Base-by-base conservation (phyloP, 2,888 invertebrate genomes). In the Rhimphoctona megacephalus region DNA sequence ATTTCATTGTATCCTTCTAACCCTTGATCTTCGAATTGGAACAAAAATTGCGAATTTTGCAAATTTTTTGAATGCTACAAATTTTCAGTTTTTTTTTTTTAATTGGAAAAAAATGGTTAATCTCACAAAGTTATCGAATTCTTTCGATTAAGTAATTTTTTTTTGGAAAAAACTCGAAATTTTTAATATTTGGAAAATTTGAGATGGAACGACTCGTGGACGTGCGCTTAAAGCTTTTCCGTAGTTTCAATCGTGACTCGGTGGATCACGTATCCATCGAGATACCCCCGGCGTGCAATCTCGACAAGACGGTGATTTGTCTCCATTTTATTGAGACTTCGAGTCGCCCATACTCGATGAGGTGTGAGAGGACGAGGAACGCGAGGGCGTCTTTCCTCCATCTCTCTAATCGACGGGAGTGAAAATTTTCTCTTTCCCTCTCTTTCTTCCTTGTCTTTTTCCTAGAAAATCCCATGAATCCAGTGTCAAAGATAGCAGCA, bases 261-360 rank as follows among this genome's bases (percentile, higher is more conserved):
- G 39, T 54, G 72, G 78, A 79, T 76, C 84, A 49, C 78, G 74
- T 70, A 79, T 73, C 66, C 61, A 86, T 83, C 73, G 78, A 80
- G 80, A 57, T 79, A 83, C 88, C 90, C 84, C 90, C 91, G 89
- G 90, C 85, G 90, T 85, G 85, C 90, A 91, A 92, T 92, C 91
- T 89, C 91, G 90, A 89, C 90, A 88, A 76, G 84, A 64, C 83
- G 84, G 87, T 91, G 87, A 94, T 94, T 93, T 91, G 92, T 94
- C 92, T 94, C 91, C 91, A 94, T 94, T 94, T 92, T 70, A 89
- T 90, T 90, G 90, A 90, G 92, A 92, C 92, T 89, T 86, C 87
- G 89, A 90, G 91, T 92, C 92, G 88, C 92, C 92, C 92, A 92
- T 93, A 92, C 90, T 86, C 90, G 92, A 94, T 93, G 91, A 94